Conservation (phyloP, 2,797 vertebrate genomes). For the Myotis daubentonii region DNA sequence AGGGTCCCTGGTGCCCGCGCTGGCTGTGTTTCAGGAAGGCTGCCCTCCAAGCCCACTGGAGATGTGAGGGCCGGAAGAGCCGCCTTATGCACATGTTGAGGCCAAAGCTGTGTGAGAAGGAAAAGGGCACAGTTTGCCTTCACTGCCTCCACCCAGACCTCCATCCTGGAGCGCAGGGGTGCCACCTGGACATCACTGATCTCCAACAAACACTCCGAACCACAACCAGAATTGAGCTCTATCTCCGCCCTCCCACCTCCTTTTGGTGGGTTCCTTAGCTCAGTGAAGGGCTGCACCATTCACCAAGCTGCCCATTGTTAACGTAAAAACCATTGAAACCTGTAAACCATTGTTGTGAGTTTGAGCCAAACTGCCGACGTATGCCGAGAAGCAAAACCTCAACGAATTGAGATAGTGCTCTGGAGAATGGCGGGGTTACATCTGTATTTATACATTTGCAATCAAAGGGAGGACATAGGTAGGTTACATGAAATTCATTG, state of each 20-base stretch:
- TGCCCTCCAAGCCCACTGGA: background rate
- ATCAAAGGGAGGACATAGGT: no score
- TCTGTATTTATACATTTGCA: no score
- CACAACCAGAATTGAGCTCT: background rate
- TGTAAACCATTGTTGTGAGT: no score
- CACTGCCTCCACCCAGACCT: background rate
- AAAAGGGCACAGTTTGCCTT: background rate
- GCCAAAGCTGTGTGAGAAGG: background rate
- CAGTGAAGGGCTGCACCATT: background rate
- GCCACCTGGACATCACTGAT: background rate
- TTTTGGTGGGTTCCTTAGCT: background rate
- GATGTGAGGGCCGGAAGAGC: background rate
- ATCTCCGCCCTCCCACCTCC: background rate
- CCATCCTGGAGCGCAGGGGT: background rate
- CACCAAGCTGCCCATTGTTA: background rate
- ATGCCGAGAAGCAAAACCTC: no score
- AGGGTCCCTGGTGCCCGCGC: background rate
- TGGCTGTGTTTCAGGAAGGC: background rate
- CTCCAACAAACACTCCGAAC: background rate
- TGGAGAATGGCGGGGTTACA: no score
- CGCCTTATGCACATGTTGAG: constrained; percentile 71
- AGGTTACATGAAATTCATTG: no score
- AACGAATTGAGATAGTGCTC: no score
- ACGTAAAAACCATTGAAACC: no score
- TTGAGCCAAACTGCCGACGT: no score